Base-by-base conservation (phyloP, 2,797 vertebrate genomes). In the Champsocephalus esox region DNA sequence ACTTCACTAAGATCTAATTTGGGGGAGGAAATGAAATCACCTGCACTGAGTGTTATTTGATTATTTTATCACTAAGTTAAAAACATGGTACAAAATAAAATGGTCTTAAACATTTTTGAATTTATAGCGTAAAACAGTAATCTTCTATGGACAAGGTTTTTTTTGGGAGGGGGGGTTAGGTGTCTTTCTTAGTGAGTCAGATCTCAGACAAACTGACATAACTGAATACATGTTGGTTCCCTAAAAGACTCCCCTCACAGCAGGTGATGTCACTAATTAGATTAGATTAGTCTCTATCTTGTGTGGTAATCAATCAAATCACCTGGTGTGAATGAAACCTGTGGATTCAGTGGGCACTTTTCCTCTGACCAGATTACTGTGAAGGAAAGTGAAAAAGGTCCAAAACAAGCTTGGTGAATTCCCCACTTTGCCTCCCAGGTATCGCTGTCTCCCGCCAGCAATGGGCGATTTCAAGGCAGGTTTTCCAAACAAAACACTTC, bases 401-500 rank as follows among this genome's bases (percentile, higher is more conserved):
- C n/a, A 48, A 11, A 70, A 57, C 38, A 45, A 66, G 19, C 32
- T 34, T 51, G 68, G 69, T 51, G 68, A 62, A 69, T 62, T 21
- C 43, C 49, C 43, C 73, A 12, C 58, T 85, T 44, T 67, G 51
- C 70, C 68, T 78, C 24, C 21, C 67, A 81, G 49, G 73, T 85
- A 75, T 72, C 60, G 3, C 80, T 64, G 75, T 85, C 78, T 55
- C 55, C 68, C 24, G 43, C 3, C 62, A 54, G 64, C 77, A 48
- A 64, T 58, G 59, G 46, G 51, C 4, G 5, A 75, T 87, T 88
- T 78, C 74, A 66, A 80, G 79, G 69, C 74, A n/a, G 55, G 45
- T 60, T 80, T 85, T 80, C 69, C 71, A 61, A 84, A 80, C 73
- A 85, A 85, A 90, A 77, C 75, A 74, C 88, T 91, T 91, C 89